Evolutionary conservation across 1,140 invertebrate species (phyloP), one percentile per base, ranked within the genome.

Genomic region (Tribolium castaneum): DNA sequence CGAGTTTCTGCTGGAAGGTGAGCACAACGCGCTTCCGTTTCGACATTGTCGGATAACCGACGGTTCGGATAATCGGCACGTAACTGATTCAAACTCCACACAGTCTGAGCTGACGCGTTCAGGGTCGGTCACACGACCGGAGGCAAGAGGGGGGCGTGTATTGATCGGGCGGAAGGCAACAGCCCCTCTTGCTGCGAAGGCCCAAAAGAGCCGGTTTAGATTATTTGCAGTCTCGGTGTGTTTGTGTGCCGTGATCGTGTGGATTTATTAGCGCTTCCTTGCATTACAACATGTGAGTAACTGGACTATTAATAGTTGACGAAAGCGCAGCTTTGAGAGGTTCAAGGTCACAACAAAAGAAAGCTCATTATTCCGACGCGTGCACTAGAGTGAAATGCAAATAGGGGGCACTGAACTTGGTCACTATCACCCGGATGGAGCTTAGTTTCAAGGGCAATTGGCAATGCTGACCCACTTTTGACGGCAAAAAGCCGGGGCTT

Each of bases 361-460:
- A 62, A 19, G 9, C 52, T 56, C 16, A 56, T 56, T 56, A 56
- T 56, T 62, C 16, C 19, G 25, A 35, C 7, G 19, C 7, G 19
- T 14, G 59, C 35, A 66, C 19, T 35, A 35, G 59, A 66, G 59
- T 66, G 59, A 66, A 66, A 66, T 76, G 74, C 54, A 35, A 76
- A 50, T 49, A 19, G 39, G 70, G 76, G 76, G 70, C 76, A 77
- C 49, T 49, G 76, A 35, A 56, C 76, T 73, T 54, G 19, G 71
- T 56, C 59, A 66, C 59, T 34, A 35, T 66, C 30, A 25, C 22
- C 39, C 30, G 19, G 5, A 66, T 35, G 25, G 30, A 66, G 59
- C 30, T 66, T 66, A 72, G 19, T 77, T 77, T 77, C 76, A 77
- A 77, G 76, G 76, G 56, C 70, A 73, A 45, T 71, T 30, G 66